Conservation (phyloP, 2,888 invertebrate species). For the Macrophya annulata region DNA sequence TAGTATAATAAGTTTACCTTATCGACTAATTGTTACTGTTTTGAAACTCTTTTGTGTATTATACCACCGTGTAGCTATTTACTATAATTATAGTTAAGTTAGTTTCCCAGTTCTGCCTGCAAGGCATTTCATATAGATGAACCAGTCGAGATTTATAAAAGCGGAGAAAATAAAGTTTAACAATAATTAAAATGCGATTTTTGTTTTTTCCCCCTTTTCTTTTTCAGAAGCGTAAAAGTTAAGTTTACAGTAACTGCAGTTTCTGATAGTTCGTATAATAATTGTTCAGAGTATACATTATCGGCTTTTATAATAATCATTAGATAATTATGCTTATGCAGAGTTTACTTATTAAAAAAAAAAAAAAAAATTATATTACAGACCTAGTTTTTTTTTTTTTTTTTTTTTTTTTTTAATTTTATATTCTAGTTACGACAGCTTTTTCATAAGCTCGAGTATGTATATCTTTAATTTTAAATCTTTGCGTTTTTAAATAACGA, state of each 20-base stretch:
- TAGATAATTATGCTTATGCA: not conserved
- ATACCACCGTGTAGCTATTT: not conserved
- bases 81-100: not conserved
- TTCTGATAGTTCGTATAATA: not conserved
- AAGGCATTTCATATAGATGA: not conserved
- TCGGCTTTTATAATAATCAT: not conserved
- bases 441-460: not conserved
- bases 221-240: not conserved
- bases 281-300: not conserved
- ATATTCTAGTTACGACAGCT: not conserved
- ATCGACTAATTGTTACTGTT: not conserved
- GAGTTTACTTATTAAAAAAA: not conserved
- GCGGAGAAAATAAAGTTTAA: not conserved
- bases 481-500: constrained; percentile 13
- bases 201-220: not conserved
- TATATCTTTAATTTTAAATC: constrained; percentile 16
- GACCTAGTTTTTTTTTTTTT: not conserved
- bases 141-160: not conserved
- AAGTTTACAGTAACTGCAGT: not conserved
- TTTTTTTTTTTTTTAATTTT: no score
- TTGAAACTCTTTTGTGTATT: not conserved
- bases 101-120: not conserved
- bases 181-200: not conserved
- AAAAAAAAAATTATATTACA: no score
- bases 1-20: not conserved